Conservation (phyloP, 1,140 invertebrate genomes). For the Ceratoteleas bidentatus region DNA sequence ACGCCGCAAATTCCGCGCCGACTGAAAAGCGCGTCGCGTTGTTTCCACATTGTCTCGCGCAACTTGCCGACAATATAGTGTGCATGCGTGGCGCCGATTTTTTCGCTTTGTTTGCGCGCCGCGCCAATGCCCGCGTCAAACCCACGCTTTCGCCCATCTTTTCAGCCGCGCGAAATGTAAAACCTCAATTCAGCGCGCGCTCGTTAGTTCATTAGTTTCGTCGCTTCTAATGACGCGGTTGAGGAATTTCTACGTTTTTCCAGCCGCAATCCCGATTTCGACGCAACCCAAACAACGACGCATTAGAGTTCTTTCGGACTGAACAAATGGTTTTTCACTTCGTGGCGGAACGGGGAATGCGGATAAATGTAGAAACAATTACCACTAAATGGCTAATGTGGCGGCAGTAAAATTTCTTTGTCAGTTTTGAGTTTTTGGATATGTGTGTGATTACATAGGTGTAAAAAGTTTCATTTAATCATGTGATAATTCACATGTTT, state of each 20-base stretch:
- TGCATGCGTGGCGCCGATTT: slow-evolving; percentile 15
- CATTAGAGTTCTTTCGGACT: slow-evolving; percentile 21
- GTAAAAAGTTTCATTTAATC: too few relatives aligned
- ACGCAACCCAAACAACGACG: slow-evolving; percentile 47
- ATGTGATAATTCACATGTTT: too few relatives aligned
- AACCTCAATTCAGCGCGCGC: slow-evolving; percentile 45
- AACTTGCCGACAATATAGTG: slow-evolving; percentile 26
- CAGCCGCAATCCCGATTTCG: slow-evolving; percentile 27
- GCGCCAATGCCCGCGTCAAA: slow-evolving; percentile 31
- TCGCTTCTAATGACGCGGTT: slow-evolving; percentile 55
- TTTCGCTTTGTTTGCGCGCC: slow-evolving; percentile 25
- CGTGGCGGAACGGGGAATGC: too few relatives aligned
- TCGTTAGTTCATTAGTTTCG: slow-evolving; percentile 61
- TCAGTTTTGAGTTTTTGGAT: too few relatives aligned
- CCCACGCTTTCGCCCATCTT: slow-evolving; percentile 33
- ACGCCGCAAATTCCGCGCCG: slow-evolving; percentile 37
- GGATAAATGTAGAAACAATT: background rate
- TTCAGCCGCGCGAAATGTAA: slow-evolving; percentile 48
- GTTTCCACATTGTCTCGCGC: slow-evolving; percentile 49
- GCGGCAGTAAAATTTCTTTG: too few relatives aligned
- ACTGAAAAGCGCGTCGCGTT: slow-evolving; percentile 35
- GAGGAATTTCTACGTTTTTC: slow-evolving; percentile 48
- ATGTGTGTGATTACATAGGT: too few relatives aligned
- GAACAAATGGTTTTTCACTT: slow-evolving; percentile 4
- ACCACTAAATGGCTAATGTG: too few relatives aligned